Evolutionary conservation across 64 coral and sea anemone genomes (phyloP), one percentile per base, ranked within the genome.

Genomic region (Trachythela sp.): DNA sequence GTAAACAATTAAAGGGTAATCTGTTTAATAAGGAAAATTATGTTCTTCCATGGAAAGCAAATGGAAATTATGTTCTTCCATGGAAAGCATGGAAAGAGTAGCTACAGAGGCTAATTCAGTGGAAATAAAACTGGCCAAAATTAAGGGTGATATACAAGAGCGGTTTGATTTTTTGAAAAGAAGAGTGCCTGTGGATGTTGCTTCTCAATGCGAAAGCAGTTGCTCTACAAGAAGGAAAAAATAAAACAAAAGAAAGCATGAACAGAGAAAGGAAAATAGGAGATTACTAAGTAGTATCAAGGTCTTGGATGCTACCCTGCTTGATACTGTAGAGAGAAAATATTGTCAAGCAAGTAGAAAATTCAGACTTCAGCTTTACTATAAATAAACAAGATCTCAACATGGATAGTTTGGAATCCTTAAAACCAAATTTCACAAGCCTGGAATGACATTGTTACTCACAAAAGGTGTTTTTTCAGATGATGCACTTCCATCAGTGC

Each of bases 371-470:
- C 9, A 80, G 37, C 35, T 80, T 80, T 20, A 80, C 75, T 37
- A 37, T 80, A 13, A 8, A 80, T 37, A 18, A 80, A 35, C 15
- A 35, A 64, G 56, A 64, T 22, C 0, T 64, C 4, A 64, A 64
- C 56, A 64, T 64, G 56, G 54, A 59, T 11, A 6, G 18, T 22
- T 38, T 77, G 71, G 29, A 13, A 34, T 35, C 31, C 3, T 77
- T 77, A 77, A 77, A 77, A 77, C 36, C 71, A 77, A 77, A 77
- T 32, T 77, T 77, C 71, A 77, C 30, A 4, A 77, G 26, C 30
- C 2, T 35, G 71, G 71, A 2, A 77, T 77, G 3, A 35, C 3
- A 77, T 35, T 77, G 71, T 77, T 77, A 77, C 2, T 77, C 2
- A 18, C 3, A 38, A 2, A 77, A 77, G 36, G 36, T 77, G 71